These are phyloP conservation scores for Cosmopolites sordidus DNA, from an alignment of 2,888 invertebrate genomes.

Conservation along the genomic window DNA sequence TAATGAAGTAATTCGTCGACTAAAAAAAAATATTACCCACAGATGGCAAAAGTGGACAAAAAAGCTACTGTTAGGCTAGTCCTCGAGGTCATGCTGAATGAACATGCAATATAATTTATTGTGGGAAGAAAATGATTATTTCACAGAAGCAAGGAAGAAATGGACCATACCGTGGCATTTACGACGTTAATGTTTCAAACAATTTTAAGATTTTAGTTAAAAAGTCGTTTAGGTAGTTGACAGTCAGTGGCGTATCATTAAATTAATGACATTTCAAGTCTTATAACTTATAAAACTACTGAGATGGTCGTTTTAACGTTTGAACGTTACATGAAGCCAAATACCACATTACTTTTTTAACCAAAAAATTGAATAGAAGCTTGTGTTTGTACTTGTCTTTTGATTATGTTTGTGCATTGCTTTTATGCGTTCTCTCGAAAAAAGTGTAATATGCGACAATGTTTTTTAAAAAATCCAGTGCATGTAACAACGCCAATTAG, in stretches of 20 bases:
- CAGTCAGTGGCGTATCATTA: not conserved
- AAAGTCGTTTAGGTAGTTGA: slow-evolving; percentile 2
- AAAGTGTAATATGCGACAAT: no score
- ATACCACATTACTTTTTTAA: no score
- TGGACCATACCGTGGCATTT: slow-evolving; percentile 21
- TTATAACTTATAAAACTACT: no score
- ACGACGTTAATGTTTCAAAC: slow-evolving; percentile 24
- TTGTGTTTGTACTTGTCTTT: no score
- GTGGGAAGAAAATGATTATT: slow-evolving; percentile 31
- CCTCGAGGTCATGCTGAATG: slow-evolving; percentile 29
- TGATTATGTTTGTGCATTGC: no score
- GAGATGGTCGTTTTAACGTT: no score
- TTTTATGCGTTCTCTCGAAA: no score
- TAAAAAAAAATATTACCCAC: not conserved
- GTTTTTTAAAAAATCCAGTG: no score
- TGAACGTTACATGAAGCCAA: no score
- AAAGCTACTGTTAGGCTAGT: slow-evolving; percentile 1
- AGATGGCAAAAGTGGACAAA: slow-evolving; percentile 15
- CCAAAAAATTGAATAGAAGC: no score
- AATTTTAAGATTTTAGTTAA: slow-evolving; percentile 20
- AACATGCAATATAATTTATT: slow-evolving; percentile 29
- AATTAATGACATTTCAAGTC: no score
- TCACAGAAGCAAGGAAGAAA: slow-evolving; percentile 23
- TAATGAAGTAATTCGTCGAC: not conserved
- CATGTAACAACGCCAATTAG: no score